phyloP scores from a whole-genome alignment of 2,888 invertebrate genomes.

The Lissonota sp. region DNA sequence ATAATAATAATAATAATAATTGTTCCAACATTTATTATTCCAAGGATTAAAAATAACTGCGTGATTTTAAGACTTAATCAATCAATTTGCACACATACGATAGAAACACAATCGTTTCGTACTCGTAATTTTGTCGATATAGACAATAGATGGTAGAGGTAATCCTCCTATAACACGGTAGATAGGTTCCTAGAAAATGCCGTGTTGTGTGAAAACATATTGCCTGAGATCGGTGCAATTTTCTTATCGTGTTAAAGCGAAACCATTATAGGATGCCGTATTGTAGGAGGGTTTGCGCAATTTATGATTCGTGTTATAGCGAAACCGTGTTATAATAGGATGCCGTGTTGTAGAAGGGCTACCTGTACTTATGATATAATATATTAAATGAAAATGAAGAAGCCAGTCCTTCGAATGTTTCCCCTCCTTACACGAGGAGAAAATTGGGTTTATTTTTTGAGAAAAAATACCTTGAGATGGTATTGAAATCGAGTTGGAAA shows the following conservation, averaged over 20 bases:
- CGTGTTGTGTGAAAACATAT: no score
- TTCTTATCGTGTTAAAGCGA: no score
- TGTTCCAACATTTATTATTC: constrained; percentile 32
- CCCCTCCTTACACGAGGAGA: background rate
- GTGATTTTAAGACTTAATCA: constrained; percentile 35
- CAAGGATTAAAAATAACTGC: constrained; percentile 41
- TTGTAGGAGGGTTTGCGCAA: no score
- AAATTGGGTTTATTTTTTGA: background rate
- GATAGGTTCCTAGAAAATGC: no score
- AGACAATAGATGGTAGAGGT: background rate
- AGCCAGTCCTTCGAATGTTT: constrained; percentile 56
- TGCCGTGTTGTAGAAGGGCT: no score
- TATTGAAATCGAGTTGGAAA: constrained; percentile 2
- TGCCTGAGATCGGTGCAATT: no score
- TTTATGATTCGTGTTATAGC: no score
- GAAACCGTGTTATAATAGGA: no score
- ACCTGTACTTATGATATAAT: constrained; percentile 8
- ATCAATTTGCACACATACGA: constrained; percentile 46
- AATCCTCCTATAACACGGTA: background rate
- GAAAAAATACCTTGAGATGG: constrained; percentile 5
- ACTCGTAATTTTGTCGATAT: constrained; percentile 14
- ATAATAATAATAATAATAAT: constrained; percentile 32
- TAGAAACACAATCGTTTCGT: constrained; percentile 42
- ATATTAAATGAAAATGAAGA: constrained; percentile 19
- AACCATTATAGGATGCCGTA: no score